These are phyloP conservation scores for Rhagoletis pomonella DNA, from an alignment of 1,140 invertebrate species.

Conservation along the genomic window DNA sequence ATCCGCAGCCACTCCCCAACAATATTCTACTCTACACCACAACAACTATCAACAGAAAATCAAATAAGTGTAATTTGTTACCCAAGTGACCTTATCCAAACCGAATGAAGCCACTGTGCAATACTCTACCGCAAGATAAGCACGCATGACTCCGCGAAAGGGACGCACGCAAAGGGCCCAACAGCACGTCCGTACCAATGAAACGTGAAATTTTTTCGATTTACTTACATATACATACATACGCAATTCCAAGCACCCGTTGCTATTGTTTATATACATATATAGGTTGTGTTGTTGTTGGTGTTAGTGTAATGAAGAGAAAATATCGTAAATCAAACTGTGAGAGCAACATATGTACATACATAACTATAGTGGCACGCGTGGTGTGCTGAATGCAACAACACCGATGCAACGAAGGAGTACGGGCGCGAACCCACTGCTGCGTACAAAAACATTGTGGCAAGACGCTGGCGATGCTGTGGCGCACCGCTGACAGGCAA, in stretches of 20 bases:
- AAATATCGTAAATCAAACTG: constrained; percentile 20
- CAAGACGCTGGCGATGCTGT: background rate
- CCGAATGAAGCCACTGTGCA: no score
- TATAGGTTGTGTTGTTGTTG: background rate
- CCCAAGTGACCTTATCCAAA: no score
- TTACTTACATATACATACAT: background rate
- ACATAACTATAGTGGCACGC: background rate
- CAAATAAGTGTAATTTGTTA: no score
- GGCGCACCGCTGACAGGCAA: constrained; percentile 10
- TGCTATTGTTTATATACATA: background rate
- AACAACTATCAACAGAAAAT: no score
- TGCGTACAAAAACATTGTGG: background rate
- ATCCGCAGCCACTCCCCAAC: no score
- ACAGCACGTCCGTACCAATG: constrained; percentile 1
- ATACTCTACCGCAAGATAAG: no score
- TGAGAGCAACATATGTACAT: background rate
- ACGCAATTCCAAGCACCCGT: background rate
- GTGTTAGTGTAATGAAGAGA: background rate
- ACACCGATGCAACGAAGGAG: background rate
- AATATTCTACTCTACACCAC: no score
- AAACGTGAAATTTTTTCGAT: constrained; percentile 30
- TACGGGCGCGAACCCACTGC: background rate
- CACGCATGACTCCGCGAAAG: no score
- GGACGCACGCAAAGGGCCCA: background rate
- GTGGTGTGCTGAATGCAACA: background rate